Percentiles rank a stretch among this genome's conserved stretches.
These are phyloP conservation scores for Otus sunia DNA, from an alignment of 2,113 vertebrate species.

Conservation along the genomic window DNA sequence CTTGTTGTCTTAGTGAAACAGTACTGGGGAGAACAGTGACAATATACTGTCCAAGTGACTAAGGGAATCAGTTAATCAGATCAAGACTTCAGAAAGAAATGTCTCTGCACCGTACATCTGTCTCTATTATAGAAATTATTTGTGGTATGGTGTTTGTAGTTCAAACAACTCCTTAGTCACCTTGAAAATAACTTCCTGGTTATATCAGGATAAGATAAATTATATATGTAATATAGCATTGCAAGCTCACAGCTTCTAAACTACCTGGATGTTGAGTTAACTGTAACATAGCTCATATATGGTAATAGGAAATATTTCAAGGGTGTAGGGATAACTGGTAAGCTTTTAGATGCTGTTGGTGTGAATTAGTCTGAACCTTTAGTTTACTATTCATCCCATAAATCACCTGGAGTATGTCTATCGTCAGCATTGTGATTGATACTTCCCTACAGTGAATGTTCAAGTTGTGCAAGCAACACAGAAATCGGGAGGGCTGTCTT, in stretches of 20 bases:
- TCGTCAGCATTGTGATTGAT: neutral
- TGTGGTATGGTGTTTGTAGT: neutral
- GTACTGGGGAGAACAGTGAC: neutral
- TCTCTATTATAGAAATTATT: neutral
- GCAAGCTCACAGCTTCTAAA: neutral
- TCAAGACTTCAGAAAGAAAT: neutral
- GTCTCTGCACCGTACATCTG: neutral
- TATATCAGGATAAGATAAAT: no score
- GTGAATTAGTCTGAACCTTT: neutral
- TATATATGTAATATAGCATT: accelerated
- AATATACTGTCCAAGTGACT: neutral
- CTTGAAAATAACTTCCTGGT: no score
- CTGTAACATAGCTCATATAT: neutral
- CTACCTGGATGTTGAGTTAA: neutral
- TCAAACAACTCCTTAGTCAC: neutral
- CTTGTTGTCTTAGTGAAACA: neutral
- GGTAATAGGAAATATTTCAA: neutral
- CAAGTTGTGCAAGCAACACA: neutral
- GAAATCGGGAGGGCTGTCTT: neutral
- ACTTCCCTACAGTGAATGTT: neutral
- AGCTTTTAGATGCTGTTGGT: neutral
- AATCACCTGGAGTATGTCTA: neutral
- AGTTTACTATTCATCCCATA: neutral
- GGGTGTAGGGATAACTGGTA: neutral
- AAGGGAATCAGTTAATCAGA: neutral